A percentile compares a stretch with the other conserved stretches of the same genome.
phyloP scores from a whole-genome alignment of 2,797 vertebrate genomes.

The Coregonus suidteri region DNA sequence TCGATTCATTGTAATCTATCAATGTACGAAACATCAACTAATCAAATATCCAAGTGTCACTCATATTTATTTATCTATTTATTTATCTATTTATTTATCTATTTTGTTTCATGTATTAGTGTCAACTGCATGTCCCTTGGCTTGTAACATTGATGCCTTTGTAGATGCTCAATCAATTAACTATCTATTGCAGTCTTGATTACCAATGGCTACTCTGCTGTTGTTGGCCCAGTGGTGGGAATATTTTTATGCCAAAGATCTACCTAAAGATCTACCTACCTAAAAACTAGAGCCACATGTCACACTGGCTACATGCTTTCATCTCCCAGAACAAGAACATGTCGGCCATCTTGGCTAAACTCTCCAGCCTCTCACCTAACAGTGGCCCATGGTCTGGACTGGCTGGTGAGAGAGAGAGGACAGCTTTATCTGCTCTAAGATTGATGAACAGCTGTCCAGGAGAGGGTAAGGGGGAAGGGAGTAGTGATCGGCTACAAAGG shows the following conservation, averaged over 20 bases:
- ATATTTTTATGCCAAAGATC: background rate
- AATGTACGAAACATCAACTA: background rate
- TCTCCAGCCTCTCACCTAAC: background rate
- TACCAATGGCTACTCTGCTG: background rate
- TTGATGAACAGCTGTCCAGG: background rate
- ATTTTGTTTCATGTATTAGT: background rate
- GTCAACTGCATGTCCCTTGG: background rate
- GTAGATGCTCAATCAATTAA: background rate
- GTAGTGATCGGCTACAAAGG: conserved; percentile 11
- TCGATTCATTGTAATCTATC: too few species aligned
- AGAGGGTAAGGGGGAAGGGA: background rate
- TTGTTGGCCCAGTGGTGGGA: background rate
- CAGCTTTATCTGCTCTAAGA: background rate
- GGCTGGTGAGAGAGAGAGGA: background rate
- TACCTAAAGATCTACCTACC: background rate
- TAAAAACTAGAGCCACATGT: background rate
- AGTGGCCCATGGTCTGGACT: background rate
- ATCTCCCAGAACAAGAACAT: background rate
- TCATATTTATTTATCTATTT: background rate
- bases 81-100: background rate
- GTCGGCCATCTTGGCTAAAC: background rate
- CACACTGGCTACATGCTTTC: background rate
- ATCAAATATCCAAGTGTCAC: background rate
- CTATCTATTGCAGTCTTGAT: background rate
- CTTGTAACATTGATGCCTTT: background rate